Conservation (phyloP, 2,888 invertebrate genomes). For the Tricholauxania praeusta region DNA sequence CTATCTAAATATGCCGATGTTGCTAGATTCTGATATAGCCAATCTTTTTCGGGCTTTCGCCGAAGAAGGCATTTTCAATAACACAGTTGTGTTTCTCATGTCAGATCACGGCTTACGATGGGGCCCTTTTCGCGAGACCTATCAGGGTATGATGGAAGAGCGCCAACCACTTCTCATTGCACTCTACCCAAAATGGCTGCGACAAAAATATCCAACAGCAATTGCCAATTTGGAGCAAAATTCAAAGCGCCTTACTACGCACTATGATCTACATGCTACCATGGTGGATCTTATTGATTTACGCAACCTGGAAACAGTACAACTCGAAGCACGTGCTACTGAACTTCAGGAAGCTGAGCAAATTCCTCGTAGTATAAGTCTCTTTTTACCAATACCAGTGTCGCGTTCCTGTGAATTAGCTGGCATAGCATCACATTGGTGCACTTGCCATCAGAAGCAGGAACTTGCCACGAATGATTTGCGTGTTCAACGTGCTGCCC, state of each 20-base stretch:
- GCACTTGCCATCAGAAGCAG: conserved; percentile 82
- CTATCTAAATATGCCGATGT: conserved; percentile 80
- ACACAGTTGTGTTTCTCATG: conserved; percentile 79
- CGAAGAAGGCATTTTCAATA: conserved; percentile 69
- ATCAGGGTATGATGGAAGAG: conserved; percentile 89
- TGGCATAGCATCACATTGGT: conserved; percentile 86
- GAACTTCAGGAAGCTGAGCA: conserved; percentile 61
- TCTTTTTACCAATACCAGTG: conserved; percentile 79
- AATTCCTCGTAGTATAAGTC: conserved; percentile 76
- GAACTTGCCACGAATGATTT: conserved; percentile 71
- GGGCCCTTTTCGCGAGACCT: conserved; percentile 84
- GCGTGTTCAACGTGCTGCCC: conserved; percentile 72
- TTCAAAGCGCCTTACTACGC: conserved; percentile 80
- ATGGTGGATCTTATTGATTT: conserved; percentile 76
- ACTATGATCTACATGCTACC: conserved; percentile 87
- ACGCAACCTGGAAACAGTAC: conserved; percentile 68
- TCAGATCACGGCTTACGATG: conserved; percentile 94
- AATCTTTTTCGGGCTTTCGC: conserved; percentile 50
- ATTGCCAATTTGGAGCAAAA: conserved; percentile 77
- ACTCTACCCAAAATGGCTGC: conserved; percentile 80
- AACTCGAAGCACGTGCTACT: conserved; percentile 64
- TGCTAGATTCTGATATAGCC: conserved; percentile 74
- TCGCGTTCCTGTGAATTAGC: conserved; percentile 83
- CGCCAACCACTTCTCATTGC: conserved; percentile 85
- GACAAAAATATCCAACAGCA: conserved; percentile 72